Percentiles rank a stretch among this genome's conserved stretches.
Evolutionary conservation across 1,140 invertebrate genomes (phyloP).

Genomic region (Pseudomyrmex concolor): DNA sequence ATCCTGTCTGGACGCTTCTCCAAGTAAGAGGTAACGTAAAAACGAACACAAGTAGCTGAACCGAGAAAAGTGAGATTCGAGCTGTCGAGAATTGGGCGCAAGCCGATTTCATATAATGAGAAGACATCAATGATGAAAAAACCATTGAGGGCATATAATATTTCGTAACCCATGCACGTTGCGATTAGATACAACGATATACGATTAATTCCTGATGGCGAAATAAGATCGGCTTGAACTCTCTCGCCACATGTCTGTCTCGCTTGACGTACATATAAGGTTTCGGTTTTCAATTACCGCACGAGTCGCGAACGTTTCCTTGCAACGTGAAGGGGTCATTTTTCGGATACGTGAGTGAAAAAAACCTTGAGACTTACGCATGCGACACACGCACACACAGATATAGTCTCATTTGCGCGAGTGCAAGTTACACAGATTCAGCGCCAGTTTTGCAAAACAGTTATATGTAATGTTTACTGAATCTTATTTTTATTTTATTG

Average conservation of each 20-base stretch:
- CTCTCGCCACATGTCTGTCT: slow-evolving; percentile 3
- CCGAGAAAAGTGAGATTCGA: no score
- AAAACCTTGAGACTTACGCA: not conserved
- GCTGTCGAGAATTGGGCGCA: no score
- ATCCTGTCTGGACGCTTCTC: no score
- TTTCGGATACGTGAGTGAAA: not conserved
- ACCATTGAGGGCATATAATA: no score
- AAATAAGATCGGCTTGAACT: slow-evolving; percentile 34
- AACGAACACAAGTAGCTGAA: no score
- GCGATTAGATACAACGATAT: not conserved
- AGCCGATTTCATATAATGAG: no score
- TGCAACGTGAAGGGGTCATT: slow-evolving; percentile 11
- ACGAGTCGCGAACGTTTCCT: slow-evolving; percentile 33
- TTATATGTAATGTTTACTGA: no score
- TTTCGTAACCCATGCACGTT: not conserved
- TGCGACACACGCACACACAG: not conserved
- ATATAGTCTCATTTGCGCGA: not conserved
- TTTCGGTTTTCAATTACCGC: slow-evolving; percentile 78
- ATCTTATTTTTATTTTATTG: no score
- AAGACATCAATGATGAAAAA: no score
- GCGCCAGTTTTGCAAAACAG: no score
- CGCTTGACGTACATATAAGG: slow-evolving; percentile 66
- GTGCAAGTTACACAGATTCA: no score
- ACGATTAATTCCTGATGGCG: slow-evolving; percentile 18
- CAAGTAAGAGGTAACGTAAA: no score